A percentile compares a stretch with the other conserved stretches of the same genome.
Conservation (phyloP, 92 coral and sea anemone species). For the Porites evermanni region DNA sequence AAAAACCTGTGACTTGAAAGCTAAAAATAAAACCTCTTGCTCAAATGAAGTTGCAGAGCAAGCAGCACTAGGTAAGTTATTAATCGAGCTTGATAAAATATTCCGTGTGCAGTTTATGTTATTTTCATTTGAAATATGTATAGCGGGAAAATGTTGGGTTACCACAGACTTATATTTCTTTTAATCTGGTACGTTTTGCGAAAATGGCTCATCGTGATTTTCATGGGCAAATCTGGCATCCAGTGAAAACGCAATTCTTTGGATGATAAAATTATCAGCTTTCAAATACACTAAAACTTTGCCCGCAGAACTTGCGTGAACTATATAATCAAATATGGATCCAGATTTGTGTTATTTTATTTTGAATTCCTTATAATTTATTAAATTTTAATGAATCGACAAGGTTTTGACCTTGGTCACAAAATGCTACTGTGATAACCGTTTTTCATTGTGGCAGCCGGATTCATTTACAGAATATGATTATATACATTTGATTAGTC, state of each 20-base stretch:
- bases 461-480: too few relatives aligned
- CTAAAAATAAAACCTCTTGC: background rate
- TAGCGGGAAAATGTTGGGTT: too few relatives aligned
- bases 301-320: too few relatives aligned
- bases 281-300: too few relatives aligned
- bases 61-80: constrained; percentile 21
- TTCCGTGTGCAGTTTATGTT: background rate
- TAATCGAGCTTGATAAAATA: background rate
- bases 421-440: too few relatives aligned
- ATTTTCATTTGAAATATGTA: too few relatives aligned
- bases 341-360: background rate
- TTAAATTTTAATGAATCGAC: constrained; percentile 22
- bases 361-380: background rate
- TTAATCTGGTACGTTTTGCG: background rate
- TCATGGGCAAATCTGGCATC: background rate
- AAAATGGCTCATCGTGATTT: background rate
- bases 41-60: background rate
- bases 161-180: too few relatives aligned
- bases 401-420: too few relatives aligned
- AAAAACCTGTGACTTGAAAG: background rate
- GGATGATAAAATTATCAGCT: too few relatives aligned
- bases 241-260: background rate
- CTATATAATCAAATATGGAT: background rate
- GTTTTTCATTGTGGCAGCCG: too few relatives aligned
- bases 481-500: too few relatives aligned